Evolutionary conservation across 2,888 invertebrate species (phyloP).

Genomic region (Chymomyza caudatula): DNA sequence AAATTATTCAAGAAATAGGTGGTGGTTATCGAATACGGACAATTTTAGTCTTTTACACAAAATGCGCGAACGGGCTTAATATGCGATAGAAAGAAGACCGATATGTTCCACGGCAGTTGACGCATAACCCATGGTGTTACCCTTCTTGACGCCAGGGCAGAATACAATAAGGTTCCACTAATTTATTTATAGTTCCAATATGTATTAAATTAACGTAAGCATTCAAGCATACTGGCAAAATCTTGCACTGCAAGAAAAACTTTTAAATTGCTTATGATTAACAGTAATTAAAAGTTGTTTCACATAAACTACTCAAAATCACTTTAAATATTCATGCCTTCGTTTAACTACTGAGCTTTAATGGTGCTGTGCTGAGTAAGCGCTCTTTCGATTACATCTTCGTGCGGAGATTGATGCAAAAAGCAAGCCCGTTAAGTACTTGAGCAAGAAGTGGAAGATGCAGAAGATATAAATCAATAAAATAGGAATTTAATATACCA

Average conservation of each 20-base stretch:
- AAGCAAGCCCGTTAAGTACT: conserved; percentile 37
- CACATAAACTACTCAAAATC: background rate
- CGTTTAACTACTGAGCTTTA: background rate
- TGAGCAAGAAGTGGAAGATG: conserved; percentile 39
- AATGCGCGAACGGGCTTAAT: too few species aligned
- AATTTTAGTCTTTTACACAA: too few species aligned
- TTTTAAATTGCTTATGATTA: background rate
- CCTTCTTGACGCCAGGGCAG: too few species aligned
- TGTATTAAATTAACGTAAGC: background rate
- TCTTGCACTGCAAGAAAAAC: background rate
- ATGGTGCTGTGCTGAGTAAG: background rate
- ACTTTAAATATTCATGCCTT: background rate
- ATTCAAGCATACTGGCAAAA: background rate
- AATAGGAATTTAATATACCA: conserved; percentile 63
- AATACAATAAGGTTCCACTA: too few species aligned
- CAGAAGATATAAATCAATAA: conserved; percentile 55
- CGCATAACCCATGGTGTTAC: too few species aligned
- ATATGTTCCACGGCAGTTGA: too few species aligned
- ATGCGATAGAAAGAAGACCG: too few species aligned
- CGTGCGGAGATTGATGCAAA: conserved; percentile 28
- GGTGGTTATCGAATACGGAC: too few species aligned
- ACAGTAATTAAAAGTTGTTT: background rate
- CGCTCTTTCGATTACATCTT: conserved; percentile 43
- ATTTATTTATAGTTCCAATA: too few species aligned
- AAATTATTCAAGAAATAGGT: too few species aligned